Percentiles rank a stretch among this genome's conserved stretches.
Conservation (phyloP, 2,888 invertebrate species). For the Andrena bucephala region DNA sequence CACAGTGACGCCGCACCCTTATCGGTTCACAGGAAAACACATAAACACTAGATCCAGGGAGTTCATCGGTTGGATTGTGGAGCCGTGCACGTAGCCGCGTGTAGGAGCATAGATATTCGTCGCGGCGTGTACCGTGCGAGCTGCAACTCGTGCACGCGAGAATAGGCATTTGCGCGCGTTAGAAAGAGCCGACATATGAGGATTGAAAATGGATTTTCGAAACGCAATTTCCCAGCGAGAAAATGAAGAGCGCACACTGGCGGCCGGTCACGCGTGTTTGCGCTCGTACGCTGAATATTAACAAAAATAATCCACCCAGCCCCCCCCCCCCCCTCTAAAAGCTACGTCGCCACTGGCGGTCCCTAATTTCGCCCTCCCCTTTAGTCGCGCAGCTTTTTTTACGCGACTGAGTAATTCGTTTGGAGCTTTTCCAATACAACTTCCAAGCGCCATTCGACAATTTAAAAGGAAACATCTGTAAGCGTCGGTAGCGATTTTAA, state of each 20-base stretch:
- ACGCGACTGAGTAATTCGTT: background rate
- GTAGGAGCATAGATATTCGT: constrained; percentile 52
- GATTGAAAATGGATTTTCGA: constrained; percentile 78
- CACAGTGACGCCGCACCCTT: background rate
- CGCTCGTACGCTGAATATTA: constrained; percentile 69
- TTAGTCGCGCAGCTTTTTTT: background rate
- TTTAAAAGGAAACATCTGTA: constrained; percentile 19
- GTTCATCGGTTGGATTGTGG: constrained; percentile 45
- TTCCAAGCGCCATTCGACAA: background rate
- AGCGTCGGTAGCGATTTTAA: constrained; percentile 6
- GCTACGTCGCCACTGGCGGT: constrained; percentile 5
- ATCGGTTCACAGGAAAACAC: constrained; percentile 19
- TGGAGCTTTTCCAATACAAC: background rate
- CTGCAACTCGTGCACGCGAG: constrained; percentile 60
- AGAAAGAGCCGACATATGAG: constrained; percentile 62
- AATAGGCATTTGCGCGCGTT: constrained; percentile 47
- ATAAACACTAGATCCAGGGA: constrained; percentile 41
- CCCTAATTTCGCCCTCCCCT: constrained; percentile 39
- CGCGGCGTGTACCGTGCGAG: constrained; percentile 19
- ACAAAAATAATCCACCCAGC: constrained; percentile 60
- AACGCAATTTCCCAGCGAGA: constrained; percentile 76
- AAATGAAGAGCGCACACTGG: constrained; percentile 74
- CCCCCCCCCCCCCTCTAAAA: background rate
- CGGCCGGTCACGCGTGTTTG: constrained; percentile 54
- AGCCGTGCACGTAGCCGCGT: constrained; percentile 44